Evolutionary conservation across 2,888 invertebrate species (phyloP), one percentile per base, ranked within the genome.

Genomic region (Melieria picta): DNA sequence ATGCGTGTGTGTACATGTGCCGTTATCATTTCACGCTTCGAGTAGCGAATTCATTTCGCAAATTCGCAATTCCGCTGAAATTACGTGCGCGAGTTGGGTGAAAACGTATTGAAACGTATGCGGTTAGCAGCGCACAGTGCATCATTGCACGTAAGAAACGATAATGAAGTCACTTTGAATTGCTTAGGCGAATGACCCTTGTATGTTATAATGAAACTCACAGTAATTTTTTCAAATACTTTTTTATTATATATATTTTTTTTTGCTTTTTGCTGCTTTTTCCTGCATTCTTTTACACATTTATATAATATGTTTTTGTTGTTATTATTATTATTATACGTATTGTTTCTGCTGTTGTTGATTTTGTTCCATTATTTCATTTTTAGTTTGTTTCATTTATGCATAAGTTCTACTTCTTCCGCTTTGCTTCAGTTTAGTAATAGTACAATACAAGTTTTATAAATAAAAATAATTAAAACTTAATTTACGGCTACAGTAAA

Each of bases 261-360:
- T 62, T 62, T 65, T 72, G 45, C 62, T 70, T 52, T 65, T 60
- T 65, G 66, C 62, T 67, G 70, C 57, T 67, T 69, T 67, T 47
- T 67, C 64, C 63, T 48, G 60, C 61, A 65, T 66, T 73, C 64
- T 73, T 73, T 70, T 70, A 73, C 72, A 73, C 70, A 70, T 73
- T 70, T 73, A 73, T 73, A 73, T 73, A 73, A 73, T 73, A 73
- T 73, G 70, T 73, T 70, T 67, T 16, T 60, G 45, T 68, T 46
- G 48, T 61, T 62, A 60, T 68, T 62, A 58, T 60, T 63, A 63
- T 46, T 62, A 48, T 13, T 63, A 63, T 62, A 13, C 10, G n/a
- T 62, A 10, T 43, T 52, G 50, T 52, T 50, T 50, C 52, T 10
- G 52, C 43, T 65, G 30, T 30, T 65, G 55, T 65, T 55, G 55